Evolutionary conservation across 2,797 vertebrate species (phyloP).

Genomic region (Semotilus atromaculatus): DNA sequence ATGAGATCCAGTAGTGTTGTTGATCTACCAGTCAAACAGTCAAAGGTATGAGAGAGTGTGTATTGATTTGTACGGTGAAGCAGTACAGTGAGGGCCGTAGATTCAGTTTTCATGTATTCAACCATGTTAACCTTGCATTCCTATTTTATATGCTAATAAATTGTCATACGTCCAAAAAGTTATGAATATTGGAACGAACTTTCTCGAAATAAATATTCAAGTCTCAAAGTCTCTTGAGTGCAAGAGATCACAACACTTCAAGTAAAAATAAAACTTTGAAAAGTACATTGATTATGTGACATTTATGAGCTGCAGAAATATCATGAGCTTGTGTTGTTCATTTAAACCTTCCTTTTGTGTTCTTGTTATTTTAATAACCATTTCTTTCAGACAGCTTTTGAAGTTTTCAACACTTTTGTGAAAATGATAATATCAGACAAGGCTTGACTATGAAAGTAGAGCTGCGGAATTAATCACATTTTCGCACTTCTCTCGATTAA

Average conservation of each 20-base stretch:
- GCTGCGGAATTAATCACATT: neutral
- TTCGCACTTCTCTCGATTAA: neutral
- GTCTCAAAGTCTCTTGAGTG: neutral
- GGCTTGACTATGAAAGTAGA: neutral
- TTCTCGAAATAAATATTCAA: neutral
- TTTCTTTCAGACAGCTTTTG: neutral
- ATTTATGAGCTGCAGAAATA: neutral
- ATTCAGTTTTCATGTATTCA: neutral
- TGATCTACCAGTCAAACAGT: conserved; percentile 34
- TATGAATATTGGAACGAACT: neutral
- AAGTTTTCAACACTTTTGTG: neutral
- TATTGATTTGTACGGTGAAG: conserved; percentile 26
- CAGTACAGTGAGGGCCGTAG: neutral
- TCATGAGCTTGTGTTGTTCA: neutral
- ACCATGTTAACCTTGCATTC: conserved; percentile 2
- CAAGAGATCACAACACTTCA: neutral
- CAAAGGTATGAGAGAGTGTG: neutral
- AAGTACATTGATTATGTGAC: neutral
- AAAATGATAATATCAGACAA: neutral
- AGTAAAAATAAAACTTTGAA: neutral
- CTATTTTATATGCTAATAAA: neutral
- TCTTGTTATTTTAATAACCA: conserved; percentile 10
- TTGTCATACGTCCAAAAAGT: neutral
- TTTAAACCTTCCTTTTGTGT: neutral
- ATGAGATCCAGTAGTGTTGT: conserved; percentile 14